These are phyloP conservation scores for Idris sp. DNA, from an alignment of 1,140 invertebrate genomes.

Conservation along the genomic window DNA sequence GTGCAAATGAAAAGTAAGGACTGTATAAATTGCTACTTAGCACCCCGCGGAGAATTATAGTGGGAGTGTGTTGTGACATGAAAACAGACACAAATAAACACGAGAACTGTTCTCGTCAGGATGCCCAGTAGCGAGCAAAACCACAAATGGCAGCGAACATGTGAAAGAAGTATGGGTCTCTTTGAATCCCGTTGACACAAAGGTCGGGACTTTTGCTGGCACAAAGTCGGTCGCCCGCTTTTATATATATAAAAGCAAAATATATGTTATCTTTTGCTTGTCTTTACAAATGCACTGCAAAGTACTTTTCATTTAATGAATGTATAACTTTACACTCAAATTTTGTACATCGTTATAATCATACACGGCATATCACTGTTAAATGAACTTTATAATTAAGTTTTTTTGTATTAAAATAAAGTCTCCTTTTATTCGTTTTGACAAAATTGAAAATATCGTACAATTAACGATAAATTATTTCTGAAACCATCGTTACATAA, in stretches of 20 bases:
- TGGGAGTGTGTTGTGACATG: slow-evolving; percentile 75
- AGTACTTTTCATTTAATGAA: slow-evolving; percentile 52
- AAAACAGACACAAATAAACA: slow-evolving; percentile 73
- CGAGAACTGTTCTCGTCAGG: slow-evolving; percentile 64
- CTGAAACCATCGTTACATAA: slow-evolving; percentile 23
- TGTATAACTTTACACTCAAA: slow-evolving; percentile 30
- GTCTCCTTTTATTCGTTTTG: no score
- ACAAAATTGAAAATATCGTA: neutral
- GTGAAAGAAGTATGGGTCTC: slow-evolving; percentile 61
- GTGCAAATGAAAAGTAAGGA: slow-evolving; percentile 56
- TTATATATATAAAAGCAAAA: slow-evolving; percentile 47
- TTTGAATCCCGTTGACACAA: slow-evolving; percentile 64
- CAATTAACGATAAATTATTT: neutral
- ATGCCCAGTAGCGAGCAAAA: slow-evolving; percentile 65
- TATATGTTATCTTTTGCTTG: slow-evolving; percentile 52
- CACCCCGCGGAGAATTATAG: slow-evolving; percentile 69
- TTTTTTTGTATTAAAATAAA: no score
- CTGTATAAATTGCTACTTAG: slow-evolving; percentile 71
- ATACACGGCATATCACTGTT: no score
- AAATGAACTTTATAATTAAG: no score
- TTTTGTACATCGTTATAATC: no score
- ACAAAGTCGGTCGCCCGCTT: slow-evolving; percentile 64
- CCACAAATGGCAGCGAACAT: slow-evolving; percentile 64
- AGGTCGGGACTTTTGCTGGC: slow-evolving; percentile 60
- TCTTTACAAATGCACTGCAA: slow-evolving; percentile 51